phyloP scores from a whole-genome alignment of 2,797 vertebrate genomes.

The Poeciliopsis presidionis region DNA sequence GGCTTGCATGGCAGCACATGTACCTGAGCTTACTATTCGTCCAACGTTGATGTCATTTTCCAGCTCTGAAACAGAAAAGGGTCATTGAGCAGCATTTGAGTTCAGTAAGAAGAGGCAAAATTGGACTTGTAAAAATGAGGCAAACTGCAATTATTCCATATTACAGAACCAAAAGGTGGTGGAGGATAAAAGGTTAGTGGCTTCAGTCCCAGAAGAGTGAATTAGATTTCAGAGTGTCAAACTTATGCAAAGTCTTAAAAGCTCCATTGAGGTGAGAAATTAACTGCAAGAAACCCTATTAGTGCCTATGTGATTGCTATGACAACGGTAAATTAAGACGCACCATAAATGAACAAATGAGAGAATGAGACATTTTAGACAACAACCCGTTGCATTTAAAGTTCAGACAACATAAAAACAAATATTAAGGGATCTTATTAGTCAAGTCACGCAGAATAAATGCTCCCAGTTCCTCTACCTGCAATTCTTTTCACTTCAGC shows the following conservation, averaged over 20 bases:
- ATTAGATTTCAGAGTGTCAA: conserved; percentile 31
- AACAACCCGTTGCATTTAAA: conserved; percentile 7
- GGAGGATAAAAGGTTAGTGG: conserved; percentile 50
- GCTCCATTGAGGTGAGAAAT: conserved; percentile 59
- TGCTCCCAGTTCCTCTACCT: conserved; percentile 73
- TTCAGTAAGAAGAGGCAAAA: conserved; percentile 37
- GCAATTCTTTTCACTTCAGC: conserved; percentile 66
- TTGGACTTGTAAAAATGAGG: conserved; percentile 48
- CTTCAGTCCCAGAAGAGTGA: conserved; percentile 50
- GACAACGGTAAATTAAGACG: conserved; percentile 35
- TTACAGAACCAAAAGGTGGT: conserved; percentile 12
- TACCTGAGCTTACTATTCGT: conserved; percentile 82
- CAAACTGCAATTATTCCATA: conserved; percentile 44
- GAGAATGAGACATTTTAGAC: conserved; percentile 24
- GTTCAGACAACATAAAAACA: conserved; percentile 7
- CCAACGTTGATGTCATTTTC: conserved; percentile 74
- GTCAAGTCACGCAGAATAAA: conserved; percentile 36
- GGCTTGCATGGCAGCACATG: conserved; percentile 56
- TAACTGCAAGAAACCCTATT: conserved; percentile 44
- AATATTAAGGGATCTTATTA: conserved; percentile 1
- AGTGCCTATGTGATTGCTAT: conserved; percentile 39
- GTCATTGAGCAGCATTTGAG: conserved; percentile 64
- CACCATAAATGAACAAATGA: conserved; percentile 25
- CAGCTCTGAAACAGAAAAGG: conserved; percentile 83
- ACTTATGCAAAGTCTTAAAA: conserved; percentile 37